These are phyloP conservation scores for Marmota flaviventris DNA, from an alignment of 2,113 vertebrate species.

Conservation along the genomic window DNA sequence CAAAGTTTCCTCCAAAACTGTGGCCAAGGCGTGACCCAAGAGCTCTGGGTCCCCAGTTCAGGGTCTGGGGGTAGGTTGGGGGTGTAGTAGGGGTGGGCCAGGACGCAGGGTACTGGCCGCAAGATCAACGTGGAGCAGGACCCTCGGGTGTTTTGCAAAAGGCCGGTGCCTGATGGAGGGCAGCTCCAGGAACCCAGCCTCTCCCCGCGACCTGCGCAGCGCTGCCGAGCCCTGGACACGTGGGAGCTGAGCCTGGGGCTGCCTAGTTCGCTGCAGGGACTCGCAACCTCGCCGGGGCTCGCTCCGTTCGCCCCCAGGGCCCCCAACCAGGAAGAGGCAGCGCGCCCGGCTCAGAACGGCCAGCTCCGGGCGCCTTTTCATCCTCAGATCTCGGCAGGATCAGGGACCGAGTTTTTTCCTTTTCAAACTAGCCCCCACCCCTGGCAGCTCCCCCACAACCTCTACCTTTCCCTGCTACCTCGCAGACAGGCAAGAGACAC, in stretches of 20 bases:
- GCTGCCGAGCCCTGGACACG: constrained; percentile 37
- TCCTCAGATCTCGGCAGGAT: not conserved
- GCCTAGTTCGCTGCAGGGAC: not conserved
- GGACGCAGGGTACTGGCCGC: not conserved
- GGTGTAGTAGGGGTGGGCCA: not conserved
- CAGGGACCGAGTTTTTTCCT: not conserved
- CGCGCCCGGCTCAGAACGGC: not conserved
- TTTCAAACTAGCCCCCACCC: not conserved
- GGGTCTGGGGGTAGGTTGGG: not conserved
- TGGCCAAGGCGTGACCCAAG: not conserved
- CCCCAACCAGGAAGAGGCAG: constrained; percentile 14
- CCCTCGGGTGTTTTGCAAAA: not conserved
- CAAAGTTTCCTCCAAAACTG: constrained; percentile 62
- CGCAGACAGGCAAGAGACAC: constrained; percentile 68
- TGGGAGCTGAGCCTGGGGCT: not conserved
- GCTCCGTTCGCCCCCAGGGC: not conserved
- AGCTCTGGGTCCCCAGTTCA: not conserved
- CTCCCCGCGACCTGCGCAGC: constrained; percentile 60
- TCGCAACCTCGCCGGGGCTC: not conserved
- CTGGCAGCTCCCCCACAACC: not conserved
- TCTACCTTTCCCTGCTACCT: constrained; percentile 69
- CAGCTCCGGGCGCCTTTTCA: constrained; percentile 34
- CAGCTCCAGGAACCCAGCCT: not conserved
- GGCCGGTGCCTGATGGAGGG: not conserved
- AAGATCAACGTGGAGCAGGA: constrained; percentile 52